Conservation (phyloP, 1,140 invertebrate species). For the Diachasma alloeum region DNA sequence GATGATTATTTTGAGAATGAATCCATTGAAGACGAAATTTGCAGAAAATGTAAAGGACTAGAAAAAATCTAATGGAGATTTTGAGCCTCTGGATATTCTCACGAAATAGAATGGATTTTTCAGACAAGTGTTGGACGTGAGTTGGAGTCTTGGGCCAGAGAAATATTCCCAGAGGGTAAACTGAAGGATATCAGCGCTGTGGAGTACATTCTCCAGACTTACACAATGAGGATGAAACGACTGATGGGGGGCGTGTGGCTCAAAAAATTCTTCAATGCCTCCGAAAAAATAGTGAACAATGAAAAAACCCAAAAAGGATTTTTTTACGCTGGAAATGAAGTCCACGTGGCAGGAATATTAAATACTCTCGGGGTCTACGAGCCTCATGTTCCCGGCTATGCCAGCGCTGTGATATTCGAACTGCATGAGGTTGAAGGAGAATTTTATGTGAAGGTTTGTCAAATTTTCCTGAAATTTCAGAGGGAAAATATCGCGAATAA, state of each 20-base stretch:
- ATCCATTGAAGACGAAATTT: too few species aligned
- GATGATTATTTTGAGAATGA: too few species aligned
- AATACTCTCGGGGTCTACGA: slow-evolving; percentile 71
- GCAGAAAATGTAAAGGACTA: too few species aligned
- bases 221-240: slow-evolving; percentile 54
- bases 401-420: slow-evolving; percentile 27
- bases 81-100: too few species aligned
- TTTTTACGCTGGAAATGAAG: slow-evolving; percentile 69
- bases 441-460: slow-evolving; percentile 36
- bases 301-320: slow-evolving; percentile 5
- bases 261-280: slow-evolving; percentile 17
- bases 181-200: slow-evolving; percentile 63
- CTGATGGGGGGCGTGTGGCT: slow-evolving; percentile 44
- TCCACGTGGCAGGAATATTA: slow-evolving; percentile 72
- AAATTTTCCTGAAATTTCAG: too few species aligned
- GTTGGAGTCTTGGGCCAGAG: slow-evolving; percentile 12
- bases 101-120: background rate
- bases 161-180: slow-evolving; percentile 34
- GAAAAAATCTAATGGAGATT: too few species aligned
- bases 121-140: background rate
- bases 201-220: slow-evolving; percentile 60
- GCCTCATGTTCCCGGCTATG: slow-evolving; percentile 36
- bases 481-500: too few species aligned
- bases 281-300: slow-evolving; percentile 19
- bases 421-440: slow-evolving; percentile 11